Evolutionary conservation across 2,888 invertebrate genomes (phyloP).

Genomic region (Torymus texanus): DNA sequence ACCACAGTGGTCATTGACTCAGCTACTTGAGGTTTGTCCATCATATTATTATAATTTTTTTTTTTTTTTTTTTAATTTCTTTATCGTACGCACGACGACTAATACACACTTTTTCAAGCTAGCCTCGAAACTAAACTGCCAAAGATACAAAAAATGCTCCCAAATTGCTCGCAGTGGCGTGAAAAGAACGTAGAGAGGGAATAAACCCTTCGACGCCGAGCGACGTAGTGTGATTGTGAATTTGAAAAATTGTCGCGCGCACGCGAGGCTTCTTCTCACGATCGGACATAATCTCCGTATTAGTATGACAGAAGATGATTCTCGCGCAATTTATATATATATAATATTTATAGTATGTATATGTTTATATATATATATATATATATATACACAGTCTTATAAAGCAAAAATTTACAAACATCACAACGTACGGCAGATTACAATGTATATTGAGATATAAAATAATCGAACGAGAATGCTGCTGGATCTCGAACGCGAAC

Average conservation of each 20-base stretch:
- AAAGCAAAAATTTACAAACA: slow-evolving; percentile 76
- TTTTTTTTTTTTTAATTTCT: background rate
- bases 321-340: slow-evolving; percentile 53
- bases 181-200: background rate
- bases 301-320: slow-evolving; percentile 11
- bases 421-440: slow-evolving; percentile 69
- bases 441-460: slow-evolving; percentile 8
- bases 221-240: slow-evolving; percentile 1
- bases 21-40: slow-evolving; percentile 18
- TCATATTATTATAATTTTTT: too few species aligned
- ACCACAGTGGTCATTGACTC: slow-evolving; percentile 15
- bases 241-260: too few species aligned
- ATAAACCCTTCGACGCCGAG: background rate
- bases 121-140: slow-evolving; percentile 28
- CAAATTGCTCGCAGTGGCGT: background rate
- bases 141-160: slow-evolving; percentile 27
- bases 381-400: slow-evolving; percentile 76
- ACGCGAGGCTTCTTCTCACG: too few species aligned
- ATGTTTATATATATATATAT: slow-evolving; percentile 71
- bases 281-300: background rate
- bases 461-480: slow-evolving; percentile 43
- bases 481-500: slow-evolving; percentile 8
- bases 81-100: background rate
- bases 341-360: slow-evolving; percentile 64
- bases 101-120: slow-evolving; percentile 38